Percentiles rank a stretch among this genome's conserved stretches.
phyloP scores from a whole-genome alignment of 1,140 invertebrate genomes.

The Dreissena polymorpha region DNA sequence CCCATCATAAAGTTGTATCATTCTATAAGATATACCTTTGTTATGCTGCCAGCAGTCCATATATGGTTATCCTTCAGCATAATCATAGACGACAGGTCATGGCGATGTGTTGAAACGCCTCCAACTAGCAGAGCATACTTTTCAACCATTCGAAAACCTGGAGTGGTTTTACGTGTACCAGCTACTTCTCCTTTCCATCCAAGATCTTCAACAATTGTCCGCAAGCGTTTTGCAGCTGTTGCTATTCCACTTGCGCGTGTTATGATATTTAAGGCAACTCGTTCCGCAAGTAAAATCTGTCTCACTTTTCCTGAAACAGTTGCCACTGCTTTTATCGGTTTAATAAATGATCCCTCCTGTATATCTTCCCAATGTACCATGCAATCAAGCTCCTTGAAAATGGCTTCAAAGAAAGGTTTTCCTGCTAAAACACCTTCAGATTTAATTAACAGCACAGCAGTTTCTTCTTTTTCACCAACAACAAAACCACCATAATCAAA shows the following conservation, averaged over 20 bases:
- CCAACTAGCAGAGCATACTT: conserved; percentile 81
- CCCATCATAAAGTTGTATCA: too few relatives aligned
- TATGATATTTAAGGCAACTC: conserved; percentile 79
- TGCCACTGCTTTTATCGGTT: conserved; percentile 71
- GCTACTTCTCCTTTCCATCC: conserved; percentile 79
- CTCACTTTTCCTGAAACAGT: conserved; percentile 77
- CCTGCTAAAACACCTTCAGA: conserved; percentile 79
- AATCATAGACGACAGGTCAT: conserved; percentile 81
- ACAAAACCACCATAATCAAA: conserved; percentile 80
- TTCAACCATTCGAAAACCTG: conserved; percentile 81
- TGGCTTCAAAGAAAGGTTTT: conserved; percentile 79
- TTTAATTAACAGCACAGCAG: conserved; percentile 77
- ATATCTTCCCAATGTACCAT: conserved; percentile 73
- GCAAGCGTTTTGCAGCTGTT: conserved; percentile 72
- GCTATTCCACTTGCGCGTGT: conserved; percentile 80
- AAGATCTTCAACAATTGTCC: conserved; percentile 56
- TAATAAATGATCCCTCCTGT: conserved; percentile 73
- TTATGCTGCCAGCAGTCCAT: conserved; percentile 78
- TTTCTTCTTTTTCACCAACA: conserved; percentile 76
- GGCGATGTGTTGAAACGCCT: conserved; percentile 79
- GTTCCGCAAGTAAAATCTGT: conserved; percentile 79
- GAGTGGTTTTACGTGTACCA: conserved; percentile 81
- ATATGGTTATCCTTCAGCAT: conserved; percentile 82
- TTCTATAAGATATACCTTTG: conserved; percentile 68
- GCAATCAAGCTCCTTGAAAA: conserved; percentile 79